Base-by-base conservation (phyloP, 2,113 vertebrate genomes). In the Orcinus orca region DNA sequence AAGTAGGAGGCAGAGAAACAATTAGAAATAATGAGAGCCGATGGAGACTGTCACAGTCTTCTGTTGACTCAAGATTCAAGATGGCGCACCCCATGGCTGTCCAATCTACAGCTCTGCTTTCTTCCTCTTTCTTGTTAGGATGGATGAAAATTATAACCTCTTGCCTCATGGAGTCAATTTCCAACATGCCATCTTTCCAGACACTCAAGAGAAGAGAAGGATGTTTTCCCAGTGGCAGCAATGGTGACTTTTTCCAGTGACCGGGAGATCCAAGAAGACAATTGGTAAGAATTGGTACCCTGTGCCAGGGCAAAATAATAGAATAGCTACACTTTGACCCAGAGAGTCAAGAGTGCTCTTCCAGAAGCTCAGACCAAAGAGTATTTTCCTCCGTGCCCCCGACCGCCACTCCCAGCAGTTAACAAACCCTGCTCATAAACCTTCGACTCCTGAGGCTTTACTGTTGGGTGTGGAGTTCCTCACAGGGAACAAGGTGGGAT, bases 141-240 rank as follows among this genome's bases (percentile, higher is more conserved):
- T 99, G 99, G 99, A 99, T 96, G 99, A 99, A 96, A 99, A 99
- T 98, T 99, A 99, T 98, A 99, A 99, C 98, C 99, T 99, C 94
- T 99, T 99, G 84, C 99, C 99, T 0, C 99, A 99, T 0, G 99
- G 99, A 47, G 99, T 99, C 96, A 99, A 99, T 98, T 99, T 99
- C 98, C 99, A 99, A 97, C 99, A 99, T 67, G 99, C 99, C 3
- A 99, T 99, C 97, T 99, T 99, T 97, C 99, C 99, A 0, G 99
- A 99, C 97, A 99, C 99, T 0, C 97, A 98, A 17, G 99, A 99
- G 96, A 99, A 99, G 99, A 98, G 99, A 26, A 99, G 99, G 96
- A 98, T 99, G 63, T 99, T 99, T 98, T 99, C 99, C 0, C 99
- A 99, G 73, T 99, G 98, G 2, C 99, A 99, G 96, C 98, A 99